Conservation (phyloP, 92 coral and sea anemone species). For the Meandrina meandrites region DNA sequence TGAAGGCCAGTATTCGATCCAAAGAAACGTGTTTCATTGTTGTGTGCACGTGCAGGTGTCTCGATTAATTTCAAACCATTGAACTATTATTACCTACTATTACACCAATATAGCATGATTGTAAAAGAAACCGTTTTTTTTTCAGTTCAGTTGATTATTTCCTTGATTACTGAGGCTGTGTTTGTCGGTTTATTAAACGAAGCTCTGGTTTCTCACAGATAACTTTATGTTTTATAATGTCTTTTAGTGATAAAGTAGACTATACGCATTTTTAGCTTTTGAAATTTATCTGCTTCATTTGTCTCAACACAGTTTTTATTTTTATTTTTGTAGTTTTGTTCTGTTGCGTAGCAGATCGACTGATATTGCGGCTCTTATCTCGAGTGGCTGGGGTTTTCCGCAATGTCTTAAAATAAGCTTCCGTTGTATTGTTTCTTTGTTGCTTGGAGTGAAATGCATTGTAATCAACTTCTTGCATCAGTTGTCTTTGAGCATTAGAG, state of each 20-base stretch:
- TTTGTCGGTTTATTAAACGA: background rate
- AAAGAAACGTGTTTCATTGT: no score
- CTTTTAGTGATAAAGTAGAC: background rate
- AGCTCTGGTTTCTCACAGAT: background rate
- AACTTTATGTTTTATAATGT: background rate
- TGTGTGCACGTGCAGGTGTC: background rate
- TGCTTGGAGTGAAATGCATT: background rate
- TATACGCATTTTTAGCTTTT: background rate
- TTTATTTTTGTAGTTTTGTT: background rate
- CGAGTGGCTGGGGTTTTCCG: background rate
- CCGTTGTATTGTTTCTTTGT: background rate
- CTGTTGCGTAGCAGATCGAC: background rate
- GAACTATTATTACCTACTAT: no score
- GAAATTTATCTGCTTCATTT: background rate
- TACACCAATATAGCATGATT: background rate
- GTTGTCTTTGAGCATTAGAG: conserved; percentile 33
- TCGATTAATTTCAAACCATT: no score
- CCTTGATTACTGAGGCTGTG: background rate
- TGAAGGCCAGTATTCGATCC: no score
- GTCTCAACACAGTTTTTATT: background rate
- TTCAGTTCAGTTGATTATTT: background rate
- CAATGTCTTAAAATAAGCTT: background rate
- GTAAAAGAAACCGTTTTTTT: no score
- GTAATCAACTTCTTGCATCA: conserved; percentile 1
- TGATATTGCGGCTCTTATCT: background rate